These are phyloP conservation scores for Amazona guildingii DNA, from an alignment of 2,113 vertebrate species.

Conservation along the genomic window DNA sequence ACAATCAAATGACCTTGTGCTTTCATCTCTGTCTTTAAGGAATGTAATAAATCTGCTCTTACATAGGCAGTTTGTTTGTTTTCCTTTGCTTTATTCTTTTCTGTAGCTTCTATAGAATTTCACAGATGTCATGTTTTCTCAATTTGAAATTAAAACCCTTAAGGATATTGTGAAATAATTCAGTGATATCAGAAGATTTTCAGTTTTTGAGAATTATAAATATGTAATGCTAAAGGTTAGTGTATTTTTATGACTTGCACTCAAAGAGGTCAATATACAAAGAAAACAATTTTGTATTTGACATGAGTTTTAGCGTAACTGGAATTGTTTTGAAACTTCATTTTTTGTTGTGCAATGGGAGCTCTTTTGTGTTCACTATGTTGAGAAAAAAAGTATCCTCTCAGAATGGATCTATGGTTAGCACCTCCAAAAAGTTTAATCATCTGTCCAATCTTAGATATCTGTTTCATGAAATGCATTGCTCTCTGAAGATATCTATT, in stretches of 20 bases:
- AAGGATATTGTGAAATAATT: not conserved
- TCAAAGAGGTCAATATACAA: not conserved
- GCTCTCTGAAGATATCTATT: not conserved
- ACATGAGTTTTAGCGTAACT: not conserved
- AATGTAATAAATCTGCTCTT: not conserved
- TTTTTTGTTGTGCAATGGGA: not conserved
- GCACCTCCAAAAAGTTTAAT: not conserved
- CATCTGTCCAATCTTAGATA: not conserved
- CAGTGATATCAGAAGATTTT: not conserved
- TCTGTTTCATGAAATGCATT: not conserved
- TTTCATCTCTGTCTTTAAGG: not conserved
- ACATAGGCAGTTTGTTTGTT: not conserved
- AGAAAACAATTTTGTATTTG: not conserved
- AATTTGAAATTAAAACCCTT: not conserved
- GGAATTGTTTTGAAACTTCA: not conserved
- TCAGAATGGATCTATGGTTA: not conserved
- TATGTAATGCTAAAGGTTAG: accelerated
- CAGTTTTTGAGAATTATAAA: not conserved
- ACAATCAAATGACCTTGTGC: not conserved
- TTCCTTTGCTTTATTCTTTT: not conserved
- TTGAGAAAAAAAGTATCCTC: not conserved
- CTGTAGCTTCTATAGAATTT: not conserved
- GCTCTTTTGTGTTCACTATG: not conserved
- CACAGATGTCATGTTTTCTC: not conserved
- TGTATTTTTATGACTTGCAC: not conserved